Evolutionary conservation across 1,140 invertebrate species (phyloP), one percentile per base, ranked within the genome.

Genomic region (Berghia stephanieae): DNA sequence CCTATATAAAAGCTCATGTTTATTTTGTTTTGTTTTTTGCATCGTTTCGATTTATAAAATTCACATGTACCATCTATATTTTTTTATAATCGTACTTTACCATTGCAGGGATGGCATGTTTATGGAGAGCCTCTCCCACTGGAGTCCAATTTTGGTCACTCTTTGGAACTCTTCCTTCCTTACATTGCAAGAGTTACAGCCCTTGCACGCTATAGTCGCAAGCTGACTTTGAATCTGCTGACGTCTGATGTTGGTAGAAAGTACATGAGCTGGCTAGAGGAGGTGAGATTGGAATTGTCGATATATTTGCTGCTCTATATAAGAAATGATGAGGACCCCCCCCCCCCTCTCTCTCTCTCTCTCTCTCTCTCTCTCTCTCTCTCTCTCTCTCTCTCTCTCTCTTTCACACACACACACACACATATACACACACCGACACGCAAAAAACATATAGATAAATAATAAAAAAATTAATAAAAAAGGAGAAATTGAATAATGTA

Each of bases 191-290:
- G 83, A 24, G 79, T 86, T 43, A 82, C 79, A 8, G 79, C 79
- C 57, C 81, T 86, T n/a, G 79, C 83, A 49, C 82, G 79, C 69
- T 83, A 83, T 75, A 86, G 81, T 72, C 80, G 75, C 76, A 78
- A 81, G 36, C 57, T 84, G 34, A 43, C 77, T 5, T 69, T 84
- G 21, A 80, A 84, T 52, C 82, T 76, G 63, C 52, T 79, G 63
- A 70, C 79, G 36, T 78, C 78, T 13, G 66, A 77, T 13, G 68
- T 75, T 74, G 85, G 85, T 8, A 55, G 77, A 13, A 42, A 71
- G 3, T 85, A 79, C 68, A 75, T 83, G 2, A 78, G 80, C 40
- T 84, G 80, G 82, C 78, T 85, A 38, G 80, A 81, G 72, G 81
- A 84, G 81, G 83, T 85, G 60, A 55, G 63, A 43, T 24, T n/a